Evolutionary conservation across 2,888 invertebrate genomes (phyloP), one percentile per base, ranked within the genome.

Genomic region (Stegophylla sp.): DNA sequence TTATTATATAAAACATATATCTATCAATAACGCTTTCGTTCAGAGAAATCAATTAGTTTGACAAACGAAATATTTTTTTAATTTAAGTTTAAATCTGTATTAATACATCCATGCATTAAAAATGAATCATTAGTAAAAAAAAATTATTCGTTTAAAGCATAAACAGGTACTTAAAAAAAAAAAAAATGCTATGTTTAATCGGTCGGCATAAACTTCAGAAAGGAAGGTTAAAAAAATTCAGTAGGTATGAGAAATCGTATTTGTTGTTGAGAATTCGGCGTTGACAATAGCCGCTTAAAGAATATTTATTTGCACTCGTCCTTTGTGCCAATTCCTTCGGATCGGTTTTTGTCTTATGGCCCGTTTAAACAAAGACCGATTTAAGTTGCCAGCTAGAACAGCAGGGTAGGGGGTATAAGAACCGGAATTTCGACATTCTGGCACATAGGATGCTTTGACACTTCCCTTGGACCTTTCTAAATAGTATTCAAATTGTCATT

Each of bases 351-450:
- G 67, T 77, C 28, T 59, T 69, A 59, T 26, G 17, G 20, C 17
- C 59, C 67, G 56, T 28, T 41, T 34, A 75, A 77, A 77, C 66
- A 66, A 77, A 67, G 77, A 77, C 28, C n/a, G 23, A 75, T 64
- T 75, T 75, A 53, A 53, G 64, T 53, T 17, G n/a, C n/a, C n/a
- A 12, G 20, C 20, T 26, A 0, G n/a, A n/a, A 34, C 34, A 53
- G 53, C 23, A 53, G 53, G 41, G 26, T 63, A 61, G 28, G 26
- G 23, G 28, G 7, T 17, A 63, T 15, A 26, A 59, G 61, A 79
- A 79, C 79, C 79, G 71, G 79, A 79, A 48, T 79, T 71, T 79
- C 79, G 48, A 61, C 79, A 79, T 79, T 79, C 79, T 71, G 61
- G n/a, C n/a, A 41, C 20, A 64, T 26, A 75, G 64, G 26, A 48